Conservation (phyloP, 2,888 invertebrate genomes). For the Hypsopygia costalis region DNA sequence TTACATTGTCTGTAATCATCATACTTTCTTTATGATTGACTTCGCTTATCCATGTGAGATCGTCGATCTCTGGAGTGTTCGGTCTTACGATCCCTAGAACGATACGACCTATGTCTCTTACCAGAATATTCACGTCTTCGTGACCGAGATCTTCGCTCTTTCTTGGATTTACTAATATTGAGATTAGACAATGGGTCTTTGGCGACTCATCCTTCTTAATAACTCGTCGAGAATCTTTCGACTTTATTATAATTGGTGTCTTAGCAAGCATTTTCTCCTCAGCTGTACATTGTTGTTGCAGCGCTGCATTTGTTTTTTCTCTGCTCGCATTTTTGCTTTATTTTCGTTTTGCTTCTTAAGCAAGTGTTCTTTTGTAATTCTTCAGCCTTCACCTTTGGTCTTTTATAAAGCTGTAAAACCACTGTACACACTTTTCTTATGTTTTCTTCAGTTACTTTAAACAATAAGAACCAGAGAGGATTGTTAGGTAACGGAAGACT, state of each 20-base stretch:
- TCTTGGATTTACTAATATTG: conserved; percentile 63
- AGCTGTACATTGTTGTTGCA: too few relatives aligned
- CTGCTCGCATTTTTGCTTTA: conserved; percentile 70
- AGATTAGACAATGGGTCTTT: conserved; percentile 72
- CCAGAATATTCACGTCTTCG: conserved; percentile 67
- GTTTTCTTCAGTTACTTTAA: conserved; percentile 90
- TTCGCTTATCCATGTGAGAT: conserved; percentile 61
- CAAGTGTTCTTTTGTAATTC: conserved; percentile 62
- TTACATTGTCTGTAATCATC: conserved; percentile 73
- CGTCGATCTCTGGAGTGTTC: conserved; percentile 64
- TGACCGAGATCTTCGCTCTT: conserved; percentile 67
- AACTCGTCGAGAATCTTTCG: conserved; percentile 66
- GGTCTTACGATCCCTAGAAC: conserved; percentile 63
- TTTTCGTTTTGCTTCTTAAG: conserved; percentile 61
- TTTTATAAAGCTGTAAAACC: conserved; percentile 91
- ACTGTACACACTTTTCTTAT: conserved; percentile 91
- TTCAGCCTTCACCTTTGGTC: conserved; percentile 86
- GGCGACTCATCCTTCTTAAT: conserved; percentile 72
- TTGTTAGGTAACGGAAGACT: conserved; percentile 91
- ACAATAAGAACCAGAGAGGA: conserved; percentile 94
- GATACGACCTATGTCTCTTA: conserved; percentile 70
- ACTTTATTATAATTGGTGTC: conserved; percentile 66
- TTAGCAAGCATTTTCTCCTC: conserved; percentile 68
- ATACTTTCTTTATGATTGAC: conserved; percentile 58
- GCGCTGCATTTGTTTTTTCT: conserved; percentile 57